Base-by-base conservation (phyloP, 2,888 invertebrate genomes). In the Caenorhabditis macrosperma region DNA sequence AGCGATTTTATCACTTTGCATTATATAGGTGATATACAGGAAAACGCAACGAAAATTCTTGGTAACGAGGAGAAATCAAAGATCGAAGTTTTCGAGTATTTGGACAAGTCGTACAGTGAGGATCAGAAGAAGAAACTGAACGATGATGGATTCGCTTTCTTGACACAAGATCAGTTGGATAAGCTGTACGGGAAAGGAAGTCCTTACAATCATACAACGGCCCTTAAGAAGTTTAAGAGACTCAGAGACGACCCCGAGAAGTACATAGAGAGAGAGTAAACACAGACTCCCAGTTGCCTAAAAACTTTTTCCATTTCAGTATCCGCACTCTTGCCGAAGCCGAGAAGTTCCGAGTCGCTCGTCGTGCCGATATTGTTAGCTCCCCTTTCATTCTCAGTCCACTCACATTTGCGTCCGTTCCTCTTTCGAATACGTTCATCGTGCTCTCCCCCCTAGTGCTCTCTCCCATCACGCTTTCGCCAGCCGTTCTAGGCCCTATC, bases 401-500 rank as follows among this genome's bases (percentile, higher is more conserved):
- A 52, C 81, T 85, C 26, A 81, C 82, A 35, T 64, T 57, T 38
- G 82, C 81, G 44, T 75, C 82, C 9, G 79, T 71, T 7, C 60
- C 81, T 15, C 78, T 86, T 20, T 85, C 86, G 33, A 82, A 86
- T 69, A 83, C 83, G 1, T 84, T 85, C 66, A 72, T 84, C 52
- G 78, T 85, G 6, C 69, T 83, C 7, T 87, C 88, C 10, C 88
- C 88, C 12, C 61, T 88, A 6, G 86, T 88, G 9, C 69, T 85
- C 15, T 83, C 86, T 12, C 88, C 88, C n/a, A 84, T 88, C 71
- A 82, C 84, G 26, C 79, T 86, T 5, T 86, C 88, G 1, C 88
- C 87, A 15, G 87, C 88, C 24, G 87, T 85, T 6, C 82, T 88
- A 17, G 88, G 87, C 26, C 90, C 89, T 6, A 83, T 90, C 55